A percentile compares a stretch with the other conserved stretches of the same genome.
Evolutionary conservation across 2,113 vertebrate species (phyloP).

Genomic region (Ariopsis seemanni): DNA sequence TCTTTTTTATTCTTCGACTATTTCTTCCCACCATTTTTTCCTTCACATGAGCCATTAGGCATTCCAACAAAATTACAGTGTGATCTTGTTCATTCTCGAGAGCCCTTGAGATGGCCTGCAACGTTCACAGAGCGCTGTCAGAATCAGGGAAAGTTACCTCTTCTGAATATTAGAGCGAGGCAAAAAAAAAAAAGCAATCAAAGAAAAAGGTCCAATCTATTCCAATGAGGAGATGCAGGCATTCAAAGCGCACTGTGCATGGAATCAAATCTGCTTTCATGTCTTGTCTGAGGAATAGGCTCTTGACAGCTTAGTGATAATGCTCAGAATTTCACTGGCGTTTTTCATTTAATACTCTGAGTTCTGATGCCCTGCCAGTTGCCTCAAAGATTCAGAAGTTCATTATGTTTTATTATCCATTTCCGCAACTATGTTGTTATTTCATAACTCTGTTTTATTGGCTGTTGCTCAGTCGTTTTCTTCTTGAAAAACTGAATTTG

Average conservation of each 20-base stretch:
- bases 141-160: constrained; percentile 54
- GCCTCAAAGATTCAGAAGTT: background rate
- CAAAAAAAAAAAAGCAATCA: constrained; percentile 24
- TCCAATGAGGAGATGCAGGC: constrained; percentile 27
- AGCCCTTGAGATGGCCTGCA: constrained; percentile 51
- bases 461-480: background rate
- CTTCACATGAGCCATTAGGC: constrained; percentile 44
- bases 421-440: background rate
- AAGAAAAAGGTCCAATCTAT: constrained; percentile 37
- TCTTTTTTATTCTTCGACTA: background rate
- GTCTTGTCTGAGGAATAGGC: constrained; percentile 18
- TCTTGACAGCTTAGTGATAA: constrained; percentile 14
- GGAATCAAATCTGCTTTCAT: constrained; percentile 39
- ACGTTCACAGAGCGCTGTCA: constrained; percentile 63
- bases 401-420: constrained; percentile 18
- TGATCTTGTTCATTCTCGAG: constrained; percentile 57
- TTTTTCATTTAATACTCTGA: constrained; percentile 7
- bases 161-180: constrained; percentile 46
- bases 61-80: constrained; percentile 59
- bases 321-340: background rate
- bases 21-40: constrained; percentile 16
- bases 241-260: background rate
- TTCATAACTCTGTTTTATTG: background rate
- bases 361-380: background rate
- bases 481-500: background rate